Evolutionary conservation across 2,113 vertebrate genomes (phyloP), one percentile per base, ranked within the genome.

Genomic region (Glaucidium brasilianum): DNA sequence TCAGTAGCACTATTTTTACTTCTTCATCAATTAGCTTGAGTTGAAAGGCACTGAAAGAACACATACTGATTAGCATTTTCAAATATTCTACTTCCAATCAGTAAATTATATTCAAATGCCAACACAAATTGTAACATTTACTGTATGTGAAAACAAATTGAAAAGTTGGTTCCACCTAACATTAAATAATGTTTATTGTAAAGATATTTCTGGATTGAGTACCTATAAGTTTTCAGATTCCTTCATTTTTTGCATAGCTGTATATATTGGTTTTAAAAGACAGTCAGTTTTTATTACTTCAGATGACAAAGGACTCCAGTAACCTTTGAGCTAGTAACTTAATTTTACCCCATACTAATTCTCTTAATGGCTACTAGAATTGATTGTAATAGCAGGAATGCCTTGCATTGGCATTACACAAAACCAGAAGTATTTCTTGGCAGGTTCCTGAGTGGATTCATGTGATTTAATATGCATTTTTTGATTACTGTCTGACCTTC

Each of bases 401-500:
- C 43, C 49, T 96, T 97, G 63, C 85, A 60, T 71, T 96, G 84
- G 79, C 93, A 66, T 94, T 91, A 92, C 79, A 53, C 82, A 96
- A 95, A 94, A 97, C 6, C 58, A 90, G 90, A 97, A 97, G 60
- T 93, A 91, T 66, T 97, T 94, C 85, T 97, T 96, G 93, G 78
- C 92, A 95, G 75, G 71, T 94, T 98, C 71, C 85, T 95, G 68
- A 97, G 93, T 97, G 90, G 76, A 97, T 97, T 96, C 39, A 41
- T 96, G 91, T 96, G 94, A 97, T 98, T 97, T 98, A 98, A 94
- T 98, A 98, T 98, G 96, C 96, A 96, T 96, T 97, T 97, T 98
- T 97, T 98, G 76, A 98, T 98, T 98, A 95, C 94, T 93, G 15
- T 88, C 83, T 98, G 97, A 97, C 98, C 97, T 98, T 98, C 85